Base-by-base conservation (phyloP, 2,888 invertebrate genomes). In the Fragum whitleyi region DNA sequence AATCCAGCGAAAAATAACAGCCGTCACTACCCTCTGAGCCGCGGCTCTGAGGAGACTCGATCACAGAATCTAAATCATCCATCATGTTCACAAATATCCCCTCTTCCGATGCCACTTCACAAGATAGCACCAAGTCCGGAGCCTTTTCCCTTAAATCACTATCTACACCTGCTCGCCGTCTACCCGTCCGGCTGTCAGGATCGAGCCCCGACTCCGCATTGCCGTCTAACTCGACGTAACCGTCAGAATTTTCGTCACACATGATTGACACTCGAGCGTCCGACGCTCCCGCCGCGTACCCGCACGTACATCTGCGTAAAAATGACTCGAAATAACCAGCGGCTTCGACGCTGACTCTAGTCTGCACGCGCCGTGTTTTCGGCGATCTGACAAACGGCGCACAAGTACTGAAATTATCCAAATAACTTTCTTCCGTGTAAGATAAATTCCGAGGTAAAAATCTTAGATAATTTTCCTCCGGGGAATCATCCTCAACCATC, bases 381-480 rank as follows among this genome's bases (percentile, higher is more conserved):
- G 36, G 86, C 53, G 81, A 86, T 72, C 82, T 80, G n/a, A 91
- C 90, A 76, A 86, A 91, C 16, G 85, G 47, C 14, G 87, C 78
- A 81, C 89, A 89, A 16, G 90, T 88, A 47, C 90, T 90, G 81
- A 86, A 91, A 67, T 87, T 86, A 79, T 91, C 90, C 70, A 91
- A 71, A 77, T 85, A 87, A 47, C 90, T 88, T 39, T 91, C 90
- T 53, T 90, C 89, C 2, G 86, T 86, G 74, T 91, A 92, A 2
- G 92, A 92, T n/a, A 91, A 78, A 81, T 92, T 92, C 53, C 91
- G 79, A 3, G 92, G 91, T 70, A 92, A 84, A 57, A 81, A 87
- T 57, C 77, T 74, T 62, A 86, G 69, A 77, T 70, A 77, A 57
- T 80, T 75, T 21, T 77, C 77, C 11, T 70, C 47, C 16, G 68